A percentile compares a stretch with the other conserved stretches of the same genome.
These are phyloP conservation scores for Pteropus alecto DNA, from an alignment of 2,113 vertebrate species.

Conservation along the genomic window DNA sequence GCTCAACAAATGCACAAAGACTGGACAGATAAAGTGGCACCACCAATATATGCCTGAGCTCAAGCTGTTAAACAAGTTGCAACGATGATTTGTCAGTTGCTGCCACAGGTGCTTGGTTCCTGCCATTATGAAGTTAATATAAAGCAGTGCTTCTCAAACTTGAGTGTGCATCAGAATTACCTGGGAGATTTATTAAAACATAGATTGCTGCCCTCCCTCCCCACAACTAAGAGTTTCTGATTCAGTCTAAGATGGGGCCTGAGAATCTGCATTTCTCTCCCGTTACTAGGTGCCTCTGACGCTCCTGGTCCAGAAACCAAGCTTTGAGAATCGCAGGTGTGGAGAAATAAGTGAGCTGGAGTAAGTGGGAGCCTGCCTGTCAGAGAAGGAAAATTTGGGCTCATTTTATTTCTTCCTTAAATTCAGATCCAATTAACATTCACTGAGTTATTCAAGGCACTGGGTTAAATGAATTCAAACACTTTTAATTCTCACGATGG, in stretches of 20 bases:
- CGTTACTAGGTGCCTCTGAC: not conserved
- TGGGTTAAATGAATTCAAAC: not conserved
- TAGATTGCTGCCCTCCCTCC: not conserved
- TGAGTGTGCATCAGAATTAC: not conserved
- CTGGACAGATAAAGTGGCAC: not conserved
- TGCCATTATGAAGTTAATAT: not conserved
- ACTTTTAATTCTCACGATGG: not conserved
- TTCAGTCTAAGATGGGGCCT: not conserved
- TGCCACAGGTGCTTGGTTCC: not conserved
- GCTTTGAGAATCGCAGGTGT: not conserved
- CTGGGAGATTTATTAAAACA: not conserved
- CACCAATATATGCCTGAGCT: not conserved
- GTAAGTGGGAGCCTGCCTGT: not conserved
- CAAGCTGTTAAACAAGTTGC: not conserved
- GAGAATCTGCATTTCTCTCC: not conserved
- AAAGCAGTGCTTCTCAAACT: not conserved
- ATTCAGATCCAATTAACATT: slow-evolving; percentile 26
- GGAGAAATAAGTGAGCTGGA: not conserved
- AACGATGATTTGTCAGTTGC: not conserved
- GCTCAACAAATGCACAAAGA: slow-evolving; percentile 29
- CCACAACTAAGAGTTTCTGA: not conserved
- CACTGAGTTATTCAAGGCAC: not conserved
- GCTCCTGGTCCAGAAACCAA: not conserved
- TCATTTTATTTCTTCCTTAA: slow-evolving; percentile 34
- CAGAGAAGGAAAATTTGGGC: not conserved